Base-by-base conservation (phyloP, 2,113 vertebrate genomes). In the Rhinogobius similis region DNA sequence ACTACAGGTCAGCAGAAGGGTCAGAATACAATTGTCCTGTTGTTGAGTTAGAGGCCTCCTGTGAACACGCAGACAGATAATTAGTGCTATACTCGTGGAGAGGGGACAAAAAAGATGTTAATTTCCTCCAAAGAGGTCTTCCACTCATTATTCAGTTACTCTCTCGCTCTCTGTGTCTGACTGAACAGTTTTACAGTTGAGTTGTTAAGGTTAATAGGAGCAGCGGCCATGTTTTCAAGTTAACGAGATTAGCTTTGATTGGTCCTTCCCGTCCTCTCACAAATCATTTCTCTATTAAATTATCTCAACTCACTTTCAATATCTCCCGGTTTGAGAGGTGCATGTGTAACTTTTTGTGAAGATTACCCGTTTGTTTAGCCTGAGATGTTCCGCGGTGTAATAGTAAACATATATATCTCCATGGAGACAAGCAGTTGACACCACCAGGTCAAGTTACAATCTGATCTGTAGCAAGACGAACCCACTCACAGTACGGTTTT, bases 61-160 rank as follows among this genome's bases (percentile, higher is more conserved):
- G 67, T 67, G 66, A 83, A 88, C 79, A 85, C 62, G 77, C 86
- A 85, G 84, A 84, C 67, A 78, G 88, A 82, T 90, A 89, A 91
- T 90, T 89, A 88, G 87, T 73, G 63, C 78, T 82, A 64, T 85
- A 72, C 83, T 86, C 82, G 81, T 69, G 81, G 79, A 84, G 81
- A 87, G 81, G 73, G 82, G 85, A 90, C 87, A 89, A 90, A 87
- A 87, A 89, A 81, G 76, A 91, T 88, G 87, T 86, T 87, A 91
- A 91, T 89, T 90, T 82, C 70, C 83, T 88, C 89, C 87, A 91
- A 82, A 86, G 86, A 84, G 75, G 72, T 86, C 86, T 86, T 86
- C 80, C 68, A 63, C 86, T 86, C 89, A 91, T 91, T 91, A 88
- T 74, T 74, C 78, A 77, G 82, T 85, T 84, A 73, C 73, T 79